These are phyloP conservation scores for Ovibos moschatus DNA, from an alignment of 2,113 vertebrate genomes.

Conservation along the genomic window DNA sequence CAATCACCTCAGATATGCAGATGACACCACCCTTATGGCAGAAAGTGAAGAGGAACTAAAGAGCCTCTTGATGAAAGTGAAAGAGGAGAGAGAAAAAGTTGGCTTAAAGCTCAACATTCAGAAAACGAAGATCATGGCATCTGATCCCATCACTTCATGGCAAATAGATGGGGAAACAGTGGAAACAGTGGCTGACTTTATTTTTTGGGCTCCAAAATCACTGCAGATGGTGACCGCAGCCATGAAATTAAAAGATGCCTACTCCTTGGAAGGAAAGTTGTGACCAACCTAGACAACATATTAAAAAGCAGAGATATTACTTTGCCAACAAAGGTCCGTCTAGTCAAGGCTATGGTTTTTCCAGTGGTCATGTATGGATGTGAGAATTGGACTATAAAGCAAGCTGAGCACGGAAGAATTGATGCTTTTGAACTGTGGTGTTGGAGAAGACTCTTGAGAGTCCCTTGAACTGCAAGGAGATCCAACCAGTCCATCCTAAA, in stretches of 20 bases:
- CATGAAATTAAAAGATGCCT: neutral
- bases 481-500: neutral
- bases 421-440: neutral
- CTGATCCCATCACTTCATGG: neutral
- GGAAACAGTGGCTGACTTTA: neutral
- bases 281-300: neutral
- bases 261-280: neutral
- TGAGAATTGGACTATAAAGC: neutral
- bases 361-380: neutral
- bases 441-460: neutral
- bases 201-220: neutral
- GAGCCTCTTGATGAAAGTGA: neutral
- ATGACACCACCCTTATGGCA: neutral
- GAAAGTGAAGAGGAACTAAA: neutral
- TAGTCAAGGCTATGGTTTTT: neutral
- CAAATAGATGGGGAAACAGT: neutral
- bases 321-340: neutral
- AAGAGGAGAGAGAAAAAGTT: neutral
- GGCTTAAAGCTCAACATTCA: neutral
- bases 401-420: accelerated
- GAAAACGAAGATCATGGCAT: neutral
- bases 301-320: neutral
- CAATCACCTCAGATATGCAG: neutral
- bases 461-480: neutral
- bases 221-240: neutral